These are phyloP conservation scores for Psittacara wagleri DNA, from an alignment of 2,113 vertebrate species.

Conservation along the genomic window DNA sequence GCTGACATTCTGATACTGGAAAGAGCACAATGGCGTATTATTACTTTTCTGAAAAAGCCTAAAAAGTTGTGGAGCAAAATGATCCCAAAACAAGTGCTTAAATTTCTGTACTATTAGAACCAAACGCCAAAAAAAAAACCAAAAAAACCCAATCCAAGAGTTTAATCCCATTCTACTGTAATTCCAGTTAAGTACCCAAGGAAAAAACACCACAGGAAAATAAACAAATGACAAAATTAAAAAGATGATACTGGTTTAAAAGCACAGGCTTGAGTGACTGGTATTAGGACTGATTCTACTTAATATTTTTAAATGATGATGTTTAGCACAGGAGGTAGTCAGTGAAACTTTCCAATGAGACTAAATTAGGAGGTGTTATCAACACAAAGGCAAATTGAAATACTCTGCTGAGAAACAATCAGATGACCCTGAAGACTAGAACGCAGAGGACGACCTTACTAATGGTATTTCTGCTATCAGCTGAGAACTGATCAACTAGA, in stretches of 20 bases:
- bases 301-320: not conserved
- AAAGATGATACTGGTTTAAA: not conserved
- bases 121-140: not conserved
- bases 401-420: not conserved
- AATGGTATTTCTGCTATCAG: not conserved
- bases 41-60: not conserved
- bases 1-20: not conserved
- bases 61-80: not conserved
- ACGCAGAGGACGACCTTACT: not conserved
- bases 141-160: not conserved
- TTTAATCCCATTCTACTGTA: not conserved
- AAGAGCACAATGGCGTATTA: not conserved
- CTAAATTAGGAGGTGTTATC: not conserved
- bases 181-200: not conserved
- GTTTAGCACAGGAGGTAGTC: not conserved
- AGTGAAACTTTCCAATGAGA: not conserved
- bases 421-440: not conserved
- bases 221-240: not conserved
- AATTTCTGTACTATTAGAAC: not conserved
- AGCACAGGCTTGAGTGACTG: not conserved
- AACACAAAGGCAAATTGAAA: not conserved
- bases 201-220: not conserved
- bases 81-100: not conserved
- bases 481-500: not conserved
- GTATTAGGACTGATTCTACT: not conserved